These are phyloP conservation scores for Terrapene triunguis DNA, from an alignment of 2,113 vertebrate species.

Conservation along the genomic window DNA sequence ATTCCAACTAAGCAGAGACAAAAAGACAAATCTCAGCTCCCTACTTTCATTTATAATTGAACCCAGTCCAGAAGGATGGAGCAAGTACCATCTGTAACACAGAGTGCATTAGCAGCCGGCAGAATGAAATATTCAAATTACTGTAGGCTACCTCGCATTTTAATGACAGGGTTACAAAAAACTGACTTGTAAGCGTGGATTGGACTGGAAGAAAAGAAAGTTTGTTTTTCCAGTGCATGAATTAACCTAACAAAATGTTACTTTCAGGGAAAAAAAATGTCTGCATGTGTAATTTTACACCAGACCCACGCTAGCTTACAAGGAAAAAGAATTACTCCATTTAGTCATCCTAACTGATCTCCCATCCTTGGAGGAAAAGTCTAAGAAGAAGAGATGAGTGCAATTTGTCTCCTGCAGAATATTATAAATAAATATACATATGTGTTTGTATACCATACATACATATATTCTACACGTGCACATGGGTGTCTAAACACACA, in stretches of 20 bases:
- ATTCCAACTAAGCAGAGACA: conserved; percentile 87
- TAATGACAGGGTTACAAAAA: conserved; percentile 80
- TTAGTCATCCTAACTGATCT: conserved; percentile 57
- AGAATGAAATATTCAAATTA: conserved; percentile 87
- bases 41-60: conserved; percentile 88
- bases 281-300: conserved; percentile 43
- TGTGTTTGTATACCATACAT: neutral
- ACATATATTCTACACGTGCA: neutral
- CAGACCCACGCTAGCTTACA: neutral
- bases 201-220: conserved; percentile 70
- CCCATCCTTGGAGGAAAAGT: conserved; percentile 15
- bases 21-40: conserved; percentile 88
- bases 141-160: conserved; percentile 83
- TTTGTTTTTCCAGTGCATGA: conserved; percentile 61
- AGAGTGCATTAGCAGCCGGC: conserved; percentile 82
- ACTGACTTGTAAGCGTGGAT: conserved; percentile 67
- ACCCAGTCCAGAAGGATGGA: conserved; percentile 84
- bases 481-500: neutral
- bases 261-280: conserved; percentile 17
- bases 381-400: neutral
- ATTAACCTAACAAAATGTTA: conserved; percentile 71
- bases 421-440: neutral
- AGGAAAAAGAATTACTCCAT: conserved; percentile 45
- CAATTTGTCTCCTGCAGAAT: conserved; percentile 2
- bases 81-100: conserved; percentile 83